Base-by-base conservation (phyloP, 2,888 invertebrate genomes). In the Yponomeuta evonymella region DNA sequence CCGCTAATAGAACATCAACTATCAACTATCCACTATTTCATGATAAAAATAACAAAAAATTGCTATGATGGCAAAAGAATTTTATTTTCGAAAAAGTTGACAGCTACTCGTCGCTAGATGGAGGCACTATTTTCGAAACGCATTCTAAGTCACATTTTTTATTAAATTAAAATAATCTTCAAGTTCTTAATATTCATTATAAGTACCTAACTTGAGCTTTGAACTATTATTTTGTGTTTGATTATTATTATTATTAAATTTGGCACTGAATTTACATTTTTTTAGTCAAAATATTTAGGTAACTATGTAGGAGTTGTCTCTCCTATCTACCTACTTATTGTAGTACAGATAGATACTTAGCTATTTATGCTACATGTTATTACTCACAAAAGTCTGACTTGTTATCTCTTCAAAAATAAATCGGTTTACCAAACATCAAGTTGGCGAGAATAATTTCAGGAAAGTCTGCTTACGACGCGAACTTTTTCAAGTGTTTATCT, bases 51-150 rank as follows among this genome's bases (percentile, higher is more conserved):
- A 51, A 51, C 2, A 51, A 23, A 1, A 23, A 23, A 23, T 23
- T 58, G 15, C 12, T 15, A 58, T 1, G 4, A 43, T 8, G 43
- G 9, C 5, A 8, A 43, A 58, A 58, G 15, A 58, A 58, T 58
- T 12, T 62, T 8, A 43, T 70, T 67, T 71, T 29, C 30, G 23
- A 43, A 48, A 69, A 68, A 48, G 33, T 71, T 15, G 36, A 11
- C 1, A 15, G 72, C 80, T 79, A 78, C 79, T 81, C 80, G 36
- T 71, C 77, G 70, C 73, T 70, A 81, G 80, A 77, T 79, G 80
- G 78, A 79, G 76, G 9, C 15, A 15, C 65, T 65, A 5, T 15
- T 58, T 12, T 58, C 15, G 15, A 58, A 58, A 58, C 1, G 1
- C 51, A 15, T 12, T 58, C 4, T 15, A 15, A 15, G 2, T 15